Evolutionary conservation across 2,888 invertebrate species (phyloP), one percentile per base, ranked within the genome.

Genomic region (Serripes groenlandicus): DNA sequence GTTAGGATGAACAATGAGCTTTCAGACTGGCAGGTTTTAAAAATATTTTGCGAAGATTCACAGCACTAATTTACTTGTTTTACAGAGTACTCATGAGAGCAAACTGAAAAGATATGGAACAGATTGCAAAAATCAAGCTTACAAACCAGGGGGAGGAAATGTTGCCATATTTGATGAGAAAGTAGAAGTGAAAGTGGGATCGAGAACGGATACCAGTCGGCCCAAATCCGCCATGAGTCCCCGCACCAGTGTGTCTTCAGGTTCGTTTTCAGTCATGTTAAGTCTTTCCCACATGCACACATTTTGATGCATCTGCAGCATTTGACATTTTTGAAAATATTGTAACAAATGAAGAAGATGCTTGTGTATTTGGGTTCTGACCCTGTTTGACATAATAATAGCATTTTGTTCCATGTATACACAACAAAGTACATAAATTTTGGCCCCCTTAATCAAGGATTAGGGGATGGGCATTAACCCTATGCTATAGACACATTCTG

Each of bases 111-210:
- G 87, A 56, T 90, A 90, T 85, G 90, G 90, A 7, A 90, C 81
- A 21, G 88, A 90, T 68, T 76, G 89, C 0, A 88, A 90, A 77
- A 90, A 90, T 62, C 69, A 70, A 3, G 69, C 66, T 15, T 89
- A 92, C 81, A 90, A 88, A 58, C 91, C 91, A 2, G 89, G 90
- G 7, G 90, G 91, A 9, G 90, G 91, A 0, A 87, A 90, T 72
- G 85, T 90, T 32, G 89, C 88, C 73, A 86, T 90, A 15, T 87
- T 88, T 69, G 66, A 71, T 30, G 82, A 90, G 86, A 92, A 92
- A 76, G 75, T 88, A 9, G 86, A 90, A 35, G 77, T 86, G 54
- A 87, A 82, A 62, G 86, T 88, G 21, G 76, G 75, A 1, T 70
- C 90, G 3, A 86, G 85, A 35, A 87, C 89, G 9, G 89, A 91